Evolutionary conservation across 2,113 vertebrate genomes (phyloP).

Genomic region (Thunnus thynnus): DNA sequence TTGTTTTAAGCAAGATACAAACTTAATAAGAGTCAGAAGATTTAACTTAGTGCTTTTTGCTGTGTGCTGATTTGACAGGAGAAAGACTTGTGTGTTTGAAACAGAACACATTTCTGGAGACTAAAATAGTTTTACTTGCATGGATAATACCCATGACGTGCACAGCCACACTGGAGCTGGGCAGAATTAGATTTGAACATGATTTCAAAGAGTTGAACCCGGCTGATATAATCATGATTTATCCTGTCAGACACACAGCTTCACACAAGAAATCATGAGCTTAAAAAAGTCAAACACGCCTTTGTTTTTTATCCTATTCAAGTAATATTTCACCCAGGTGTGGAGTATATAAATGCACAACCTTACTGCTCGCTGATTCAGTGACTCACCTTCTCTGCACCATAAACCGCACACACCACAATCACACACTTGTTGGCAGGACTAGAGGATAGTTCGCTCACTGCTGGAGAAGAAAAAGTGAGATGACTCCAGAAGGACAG

Average conservation of each 20-base stretch:
- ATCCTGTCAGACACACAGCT: constrained; percentile 17
- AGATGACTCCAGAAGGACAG: constrained; percentile 72
- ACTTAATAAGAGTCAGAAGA: background rate
- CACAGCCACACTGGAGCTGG: background rate
- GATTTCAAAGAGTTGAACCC: constrained; percentile 22
- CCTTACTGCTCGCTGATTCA: background rate
- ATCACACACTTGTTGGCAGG: background rate
- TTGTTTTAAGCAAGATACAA: background rate
- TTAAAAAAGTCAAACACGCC: background rate
- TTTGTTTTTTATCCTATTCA: background rate
- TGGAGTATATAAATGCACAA: constrained; percentile 19
- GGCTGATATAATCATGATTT: background rate
- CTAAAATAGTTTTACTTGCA: constrained; percentile 1
- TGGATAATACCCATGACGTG: background rate
- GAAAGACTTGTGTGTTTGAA: background rate
- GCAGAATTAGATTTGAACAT: constrained; percentile 7
- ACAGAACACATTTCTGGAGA: background rate
- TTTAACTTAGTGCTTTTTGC: background rate
- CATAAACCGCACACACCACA: background rate
- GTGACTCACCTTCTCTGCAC: no score
- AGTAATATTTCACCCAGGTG: constrained; percentile 9
- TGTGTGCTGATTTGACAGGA: background rate
- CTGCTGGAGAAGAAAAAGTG: constrained; percentile 65
- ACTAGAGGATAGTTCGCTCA: constrained; percentile 44
- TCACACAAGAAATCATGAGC: background rate